Conservation (phyloP, 2,888 invertebrate species). For the Myopa testacea region DNA sequence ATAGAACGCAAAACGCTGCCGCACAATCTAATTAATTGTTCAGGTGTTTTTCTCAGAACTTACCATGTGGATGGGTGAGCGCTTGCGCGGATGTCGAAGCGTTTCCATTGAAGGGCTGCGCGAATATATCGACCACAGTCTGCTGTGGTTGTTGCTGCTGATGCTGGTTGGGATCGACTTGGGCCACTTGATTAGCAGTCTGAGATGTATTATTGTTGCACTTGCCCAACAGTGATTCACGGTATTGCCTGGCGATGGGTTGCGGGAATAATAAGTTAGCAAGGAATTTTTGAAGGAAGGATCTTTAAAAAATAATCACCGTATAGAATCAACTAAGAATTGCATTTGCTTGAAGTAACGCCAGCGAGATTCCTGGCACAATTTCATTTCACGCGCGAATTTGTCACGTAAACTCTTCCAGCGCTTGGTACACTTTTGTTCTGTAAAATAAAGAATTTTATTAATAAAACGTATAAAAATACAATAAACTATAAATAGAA, state of each 20-base stretch:
- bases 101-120: slow-evolving; percentile 62
- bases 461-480: neutral
- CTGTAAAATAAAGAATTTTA: slow-evolving; percentile 45
- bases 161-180: slow-evolving; percentile 55
- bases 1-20: slow-evolving; percentile 7
- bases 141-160: slow-evolving; percentile 62
- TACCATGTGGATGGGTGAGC: slow-evolving; percentile 63
- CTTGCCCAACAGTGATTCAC: slow-evolving; percentile 62
- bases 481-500: slow-evolving; percentile 10
- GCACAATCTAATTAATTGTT: slow-evolving; percentile 19
- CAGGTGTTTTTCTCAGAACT: slow-evolving; percentile 37
- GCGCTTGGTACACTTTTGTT: slow-evolving; percentile 65
- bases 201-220: slow-evolving; percentile 55
- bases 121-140: slow-evolving; percentile 61
- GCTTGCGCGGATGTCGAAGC: slow-evolving; percentile 62
- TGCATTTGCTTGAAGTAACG: slow-evolving; percentile 65
- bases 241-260: slow-evolving; percentile 55
- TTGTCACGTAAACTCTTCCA: slow-evolving; percentile 65
- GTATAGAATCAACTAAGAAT: slow-evolving; percentile 62
- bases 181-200: slow-evolving; percentile 58
- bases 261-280: neutral
- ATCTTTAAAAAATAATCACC: slow-evolving; percentile 41
- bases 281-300: neutral
- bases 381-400: slow-evolving; percentile 64
- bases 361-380: slow-evolving; percentile 65